Conservation (phyloP, 2,888 invertebrate species). For the Didymodactylos carnosus region DNA sequence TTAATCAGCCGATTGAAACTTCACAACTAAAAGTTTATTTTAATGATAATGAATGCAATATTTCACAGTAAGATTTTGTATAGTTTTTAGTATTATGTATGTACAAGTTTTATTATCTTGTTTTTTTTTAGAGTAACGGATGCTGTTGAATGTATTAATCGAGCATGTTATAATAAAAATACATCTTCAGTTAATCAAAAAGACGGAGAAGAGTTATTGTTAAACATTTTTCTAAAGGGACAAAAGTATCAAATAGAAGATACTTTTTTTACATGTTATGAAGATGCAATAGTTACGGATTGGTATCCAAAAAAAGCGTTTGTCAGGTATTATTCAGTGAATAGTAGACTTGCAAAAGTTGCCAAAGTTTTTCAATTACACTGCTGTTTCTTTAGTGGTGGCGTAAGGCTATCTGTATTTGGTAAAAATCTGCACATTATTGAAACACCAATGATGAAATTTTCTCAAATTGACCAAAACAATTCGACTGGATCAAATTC, state of each 20-base stretch:
- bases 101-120: too few relatives aligned
- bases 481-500: too few relatives aligned
- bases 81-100: background rate
- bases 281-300: background rate
- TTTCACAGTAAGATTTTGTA: background rate
- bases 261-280: background rate
- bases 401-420: background rate
- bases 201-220: background rate
- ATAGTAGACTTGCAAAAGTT: background rate
- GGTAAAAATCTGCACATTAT: background rate
- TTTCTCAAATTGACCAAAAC: background rate
- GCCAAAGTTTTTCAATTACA: background rate
- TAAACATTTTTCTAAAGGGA: background rate
- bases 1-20: too few relatives aligned
- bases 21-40: background rate
- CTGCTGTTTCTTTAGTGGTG: background rate
- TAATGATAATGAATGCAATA: background rate
- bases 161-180: background rate
- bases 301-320: background rate
- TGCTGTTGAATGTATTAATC: background rate
- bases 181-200: too few relatives aligned
- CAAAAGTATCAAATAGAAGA: background rate
- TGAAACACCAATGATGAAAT: background rate
- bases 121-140: background rate
- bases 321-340: background rate